Conservation (phyloP, 2,888 invertebrate species). For the Phortica okadai region DNA sequence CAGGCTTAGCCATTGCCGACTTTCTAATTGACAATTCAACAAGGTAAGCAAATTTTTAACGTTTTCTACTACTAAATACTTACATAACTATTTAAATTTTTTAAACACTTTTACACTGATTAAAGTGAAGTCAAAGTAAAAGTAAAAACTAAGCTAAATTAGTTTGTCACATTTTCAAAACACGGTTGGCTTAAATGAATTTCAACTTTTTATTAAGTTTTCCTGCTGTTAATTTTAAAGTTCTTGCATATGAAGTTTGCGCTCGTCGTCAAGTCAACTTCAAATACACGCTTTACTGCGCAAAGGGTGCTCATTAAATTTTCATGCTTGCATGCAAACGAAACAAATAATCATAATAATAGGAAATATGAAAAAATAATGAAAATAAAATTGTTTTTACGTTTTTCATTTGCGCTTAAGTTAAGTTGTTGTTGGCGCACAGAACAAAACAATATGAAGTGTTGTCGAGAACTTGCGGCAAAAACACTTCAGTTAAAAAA, state of each 20-base stretch:
- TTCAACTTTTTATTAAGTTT: neutral
- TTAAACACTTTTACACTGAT: too few relatives aligned
- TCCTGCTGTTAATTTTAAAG: neutral
- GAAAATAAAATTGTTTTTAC: conserved; percentile 21
- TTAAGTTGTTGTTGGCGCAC: conserved; percentile 50
- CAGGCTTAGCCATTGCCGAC: too few relatives aligned
- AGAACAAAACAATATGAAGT: conserved; percentile 30
- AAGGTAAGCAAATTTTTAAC: too few relatives aligned
- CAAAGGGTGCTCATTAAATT: conserved; percentile 28
- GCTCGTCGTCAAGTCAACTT: neutral
- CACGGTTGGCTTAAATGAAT: neutral
- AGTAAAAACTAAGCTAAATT: too few relatives aligned
- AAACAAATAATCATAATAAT: conserved; percentile 10
- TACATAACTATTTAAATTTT: too few relatives aligned
- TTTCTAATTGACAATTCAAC: too few relatives aligned
- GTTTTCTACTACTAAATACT: too few relatives aligned
- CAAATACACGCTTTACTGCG: conserved; percentile 8
- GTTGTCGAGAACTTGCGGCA: conserved; percentile 6
- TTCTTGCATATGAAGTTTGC: neutral
- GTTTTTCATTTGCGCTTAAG: conserved; percentile 51
- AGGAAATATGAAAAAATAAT: conserved; percentile 31
- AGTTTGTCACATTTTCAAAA: too few relatives aligned
- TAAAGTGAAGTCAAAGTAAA: too few relatives aligned
- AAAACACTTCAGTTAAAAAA: neutral
- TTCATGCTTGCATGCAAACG: conserved; percentile 15